These are phyloP conservation scores for Dunckerocampus dactyliophorus DNA, from an alignment of 2,113 vertebrate species.

Conservation along the genomic window DNA sequence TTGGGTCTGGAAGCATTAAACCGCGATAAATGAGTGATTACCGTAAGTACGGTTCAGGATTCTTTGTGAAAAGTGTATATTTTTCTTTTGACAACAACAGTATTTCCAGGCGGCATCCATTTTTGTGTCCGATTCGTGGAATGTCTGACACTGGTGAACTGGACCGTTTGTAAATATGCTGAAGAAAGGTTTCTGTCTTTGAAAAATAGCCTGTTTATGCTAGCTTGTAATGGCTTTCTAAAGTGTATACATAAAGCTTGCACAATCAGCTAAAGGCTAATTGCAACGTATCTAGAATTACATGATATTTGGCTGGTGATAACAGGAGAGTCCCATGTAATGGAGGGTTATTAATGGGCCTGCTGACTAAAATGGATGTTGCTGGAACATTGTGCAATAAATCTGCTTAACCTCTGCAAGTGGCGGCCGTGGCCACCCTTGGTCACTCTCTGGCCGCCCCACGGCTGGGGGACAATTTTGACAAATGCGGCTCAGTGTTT, in stretches of 20 bases:
- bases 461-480: too few species aligned
- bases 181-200: conserved; percentile 50
- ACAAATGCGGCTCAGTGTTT: too few species aligned
- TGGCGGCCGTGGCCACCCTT: too few species aligned
- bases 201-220: conserved; percentile 67
- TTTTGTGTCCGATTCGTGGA: conserved; percentile 46
- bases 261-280: conserved; percentile 59
- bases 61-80: too few species aligned
- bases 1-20: too few species aligned
- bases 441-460: too few species aligned
- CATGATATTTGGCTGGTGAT: conserved; percentile 60
- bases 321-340: conserved; percentile 69
- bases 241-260: conserved; percentile 60
- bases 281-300: conserved; percentile 67
- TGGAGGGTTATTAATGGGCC: conserved; percentile 64
- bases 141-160: conserved; percentile 46
- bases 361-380: conserved; percentile 58
- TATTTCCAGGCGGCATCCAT: conserved; percentile 63
- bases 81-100: conserved; percentile 26
- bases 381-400: conserved; percentile 14
- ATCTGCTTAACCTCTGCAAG: too few species aligned
- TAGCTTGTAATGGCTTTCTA: conserved; percentile 58
- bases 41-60: too few species aligned
- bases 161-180: conserved; percentile 59
- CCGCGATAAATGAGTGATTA: too few species aligned